Conservation (phyloP, 1,140 invertebrate species). For the Bombus pascuorum region DNA sequence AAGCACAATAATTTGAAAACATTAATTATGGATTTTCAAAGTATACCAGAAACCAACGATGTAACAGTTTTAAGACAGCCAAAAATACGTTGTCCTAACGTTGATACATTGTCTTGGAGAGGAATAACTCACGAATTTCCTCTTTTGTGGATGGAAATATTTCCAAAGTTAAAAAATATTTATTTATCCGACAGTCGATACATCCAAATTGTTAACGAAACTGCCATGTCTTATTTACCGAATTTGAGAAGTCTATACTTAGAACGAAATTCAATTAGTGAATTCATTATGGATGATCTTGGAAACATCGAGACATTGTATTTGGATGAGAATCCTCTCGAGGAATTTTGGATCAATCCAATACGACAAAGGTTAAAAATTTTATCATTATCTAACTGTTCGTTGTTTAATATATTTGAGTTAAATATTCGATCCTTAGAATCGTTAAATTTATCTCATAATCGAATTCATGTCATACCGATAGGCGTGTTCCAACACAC, state of each 20-base stretch:
- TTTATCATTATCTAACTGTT: conserved; percentile 14
- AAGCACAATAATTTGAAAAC: background rate
- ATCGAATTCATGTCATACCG: accelerated
- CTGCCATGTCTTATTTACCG: background rate
- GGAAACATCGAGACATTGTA: background rate
- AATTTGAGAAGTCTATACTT: conserved; percentile 7
- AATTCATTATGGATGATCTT: background rate
- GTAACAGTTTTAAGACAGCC: accelerated
- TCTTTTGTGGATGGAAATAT: background rate
- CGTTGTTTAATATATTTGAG: accelerated
- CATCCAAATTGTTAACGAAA: accelerated
- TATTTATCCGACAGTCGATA: background rate
- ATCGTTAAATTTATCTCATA: conserved; percentile 24
- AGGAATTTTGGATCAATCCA: background rate
- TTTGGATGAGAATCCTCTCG: conserved; percentile 3
- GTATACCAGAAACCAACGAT: accelerated
- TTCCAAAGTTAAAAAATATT: conserved; percentile 17
- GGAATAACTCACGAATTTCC: background rate
- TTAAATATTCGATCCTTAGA: background rate
- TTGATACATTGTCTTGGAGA: conserved; percentile 19
- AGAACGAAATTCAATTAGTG: background rate
- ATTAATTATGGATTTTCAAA: background rate
- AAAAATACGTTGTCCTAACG: background rate
- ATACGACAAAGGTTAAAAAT: background rate
- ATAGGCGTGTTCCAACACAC: background rate